These are phyloP conservation scores for Teinopalpus imperialis DNA, from an alignment of 2,888 invertebrate genomes.

Conservation along the genomic window DNA sequence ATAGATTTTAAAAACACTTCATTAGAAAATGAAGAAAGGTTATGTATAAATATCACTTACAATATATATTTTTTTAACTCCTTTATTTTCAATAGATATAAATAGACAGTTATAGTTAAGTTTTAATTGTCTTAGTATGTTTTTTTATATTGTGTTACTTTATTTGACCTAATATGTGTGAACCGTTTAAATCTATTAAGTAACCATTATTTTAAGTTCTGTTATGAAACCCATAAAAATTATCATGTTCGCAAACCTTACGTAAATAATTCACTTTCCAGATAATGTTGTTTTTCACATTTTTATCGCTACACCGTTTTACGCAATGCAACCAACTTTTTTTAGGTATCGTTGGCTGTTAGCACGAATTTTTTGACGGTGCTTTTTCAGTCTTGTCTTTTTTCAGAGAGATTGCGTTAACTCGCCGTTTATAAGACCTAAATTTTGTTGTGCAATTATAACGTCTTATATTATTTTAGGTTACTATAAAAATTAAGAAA, in stretches of 20 bases:
- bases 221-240: background rate
- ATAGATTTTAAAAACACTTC: too few species aligned
- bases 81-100: too few species aligned
- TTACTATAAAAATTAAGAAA: too few species aligned
- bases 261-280: slow-evolving; percentile 23
- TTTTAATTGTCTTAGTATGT: too few species aligned
- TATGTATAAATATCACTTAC: too few species aligned
- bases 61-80: too few species aligned
- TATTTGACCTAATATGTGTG: too few species aligned
- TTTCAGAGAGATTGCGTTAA: background rate
- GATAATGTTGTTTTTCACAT: slow-evolving; percentile 14
- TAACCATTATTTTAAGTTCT: background rate
- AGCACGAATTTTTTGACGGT: slow-evolving; percentile 7
- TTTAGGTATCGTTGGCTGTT: slow-evolving; percentile 1
- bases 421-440: too few species aligned
- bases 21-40: too few species aligned
- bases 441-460: slow-evolving; percentile 7
- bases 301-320: slow-evolving; percentile 8
- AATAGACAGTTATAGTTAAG: too few species aligned
- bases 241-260: slow-evolving; percentile 12
- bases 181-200: background rate
- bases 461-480: background rate
- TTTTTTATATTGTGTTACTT: too few species aligned
- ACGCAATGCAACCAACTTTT: slow-evolving; percentile 18
- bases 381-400: slow-evolving; percentile 10